Evolutionary conservation across 2,888 invertebrate genomes (phyloP).

Genomic region (Hydroisotoma schaefferi): DNA sequence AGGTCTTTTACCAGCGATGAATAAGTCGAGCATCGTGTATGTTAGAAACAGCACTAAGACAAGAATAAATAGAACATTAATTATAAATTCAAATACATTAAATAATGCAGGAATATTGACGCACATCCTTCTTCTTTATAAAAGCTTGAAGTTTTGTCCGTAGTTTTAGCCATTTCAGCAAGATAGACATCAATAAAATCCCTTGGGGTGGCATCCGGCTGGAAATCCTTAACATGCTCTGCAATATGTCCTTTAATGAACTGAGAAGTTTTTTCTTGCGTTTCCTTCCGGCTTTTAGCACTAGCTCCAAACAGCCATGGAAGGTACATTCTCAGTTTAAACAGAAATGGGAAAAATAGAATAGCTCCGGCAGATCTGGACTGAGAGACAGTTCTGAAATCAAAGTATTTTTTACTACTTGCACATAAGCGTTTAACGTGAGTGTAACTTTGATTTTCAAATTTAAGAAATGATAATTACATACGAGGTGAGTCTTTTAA

Average conservation of each 20-base stretch:
- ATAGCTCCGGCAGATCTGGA: slow-evolving; percentile 22
- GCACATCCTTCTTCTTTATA: slow-evolving; percentile 40
- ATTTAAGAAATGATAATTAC: not conserved
- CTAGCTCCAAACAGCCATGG: slow-evolving; percentile 21
- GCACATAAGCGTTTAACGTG: no score
- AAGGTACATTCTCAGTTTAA: slow-evolving; percentile 9
- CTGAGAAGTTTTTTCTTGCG: slow-evolving; percentile 18
- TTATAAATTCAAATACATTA: not conserved
- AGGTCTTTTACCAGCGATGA: slow-evolving; percentile 43
- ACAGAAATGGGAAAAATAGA: slow-evolving; percentile 35
- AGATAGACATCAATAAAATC: slow-evolving; percentile 46
- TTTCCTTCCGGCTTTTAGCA: slow-evolving; percentile 24
- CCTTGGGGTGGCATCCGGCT: slow-evolving; percentile 26
- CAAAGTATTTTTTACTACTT: no score
- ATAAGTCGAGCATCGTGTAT: slow-evolving; percentile 32
- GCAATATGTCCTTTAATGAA: slow-evolving; percentile 35
- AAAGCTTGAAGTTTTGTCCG: slow-evolving; percentile 25
- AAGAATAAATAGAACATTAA: not conserved
- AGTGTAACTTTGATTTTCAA: no score
- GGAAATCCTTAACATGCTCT: slow-evolving; percentile 36
- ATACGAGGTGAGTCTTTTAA: slow-evolving; percentile 37
- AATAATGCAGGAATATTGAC: not conserved
- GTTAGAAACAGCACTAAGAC: slow-evolving; percentile 24
- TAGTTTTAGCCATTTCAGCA: slow-evolving; percentile 28
- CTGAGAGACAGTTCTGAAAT: slow-evolving; percentile 19